Conservation (phyloP, 2,888 invertebrate genomes). For the Zelleria hepariella region DNA sequence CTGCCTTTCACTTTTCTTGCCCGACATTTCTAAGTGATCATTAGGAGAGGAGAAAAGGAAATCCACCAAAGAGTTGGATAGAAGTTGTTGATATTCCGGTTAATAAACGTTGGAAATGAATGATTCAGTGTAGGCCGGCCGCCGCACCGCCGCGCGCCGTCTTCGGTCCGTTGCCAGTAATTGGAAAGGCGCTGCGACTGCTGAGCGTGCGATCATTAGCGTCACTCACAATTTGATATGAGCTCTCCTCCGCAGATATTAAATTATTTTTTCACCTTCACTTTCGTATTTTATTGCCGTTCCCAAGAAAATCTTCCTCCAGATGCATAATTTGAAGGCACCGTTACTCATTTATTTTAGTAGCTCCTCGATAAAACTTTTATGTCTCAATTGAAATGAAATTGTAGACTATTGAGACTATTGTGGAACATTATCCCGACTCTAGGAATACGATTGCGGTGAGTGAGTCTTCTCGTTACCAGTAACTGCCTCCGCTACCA, state of each 20-base stretch:
- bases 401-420: not conserved
- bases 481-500: not conserved
- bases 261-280: slow-evolving; percentile 1
- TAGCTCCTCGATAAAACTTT: not conserved
- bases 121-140: not conserved
- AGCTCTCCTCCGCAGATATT: slow-evolving; percentile 11
- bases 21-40: not conserved
- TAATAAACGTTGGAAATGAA: not conserved
- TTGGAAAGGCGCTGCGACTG: slow-evolving; percentile 51
- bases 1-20: not conserved
- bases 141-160: not conserved
- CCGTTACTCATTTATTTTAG: too few relatives aligned
- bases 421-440: not conserved
- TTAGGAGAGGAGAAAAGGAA: not conserved
- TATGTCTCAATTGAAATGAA: not conserved
- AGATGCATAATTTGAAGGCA: not conserved
- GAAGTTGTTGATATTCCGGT: not conserved
- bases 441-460: not conserved
- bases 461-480: not conserved
- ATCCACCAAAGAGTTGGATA: not conserved
- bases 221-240: slow-evolving; percentile 62
- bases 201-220: slow-evolving; percentile 62
- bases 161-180: slow-evolving; percentile 24
- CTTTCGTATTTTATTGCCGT: not conserved
- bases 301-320: not conserved